These are phyloP conservation scores for Herpailurus yagouaroundi DNA, from an alignment of 2,113 vertebrate species.

Conservation along the genomic window DNA sequence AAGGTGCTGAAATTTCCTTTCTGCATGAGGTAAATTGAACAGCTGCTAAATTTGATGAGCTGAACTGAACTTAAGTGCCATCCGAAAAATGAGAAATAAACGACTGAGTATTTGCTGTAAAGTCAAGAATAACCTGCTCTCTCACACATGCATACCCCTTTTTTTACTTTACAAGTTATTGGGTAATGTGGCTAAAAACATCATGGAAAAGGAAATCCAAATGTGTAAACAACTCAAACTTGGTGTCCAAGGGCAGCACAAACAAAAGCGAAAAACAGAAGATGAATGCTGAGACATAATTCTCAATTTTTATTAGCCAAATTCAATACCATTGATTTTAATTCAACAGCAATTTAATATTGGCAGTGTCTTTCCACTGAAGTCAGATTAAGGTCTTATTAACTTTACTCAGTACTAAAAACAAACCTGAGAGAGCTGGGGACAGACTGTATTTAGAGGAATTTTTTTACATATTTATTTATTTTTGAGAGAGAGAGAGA, in stretches of 20 bases:
- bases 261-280: background rate
- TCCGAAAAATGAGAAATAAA: background rate
- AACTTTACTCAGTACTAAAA: background rate
- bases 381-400: conserved; percentile 22
- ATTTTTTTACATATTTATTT: too few species aligned
- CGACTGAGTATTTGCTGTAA: background rate
- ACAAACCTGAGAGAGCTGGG: background rate
- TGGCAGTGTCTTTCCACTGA: background rate
- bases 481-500: too few species aligned
- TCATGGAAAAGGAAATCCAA: background rate
- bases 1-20: conserved; percentile 62
- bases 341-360: conserved; percentile 21
- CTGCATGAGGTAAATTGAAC: conserved; percentile 45
- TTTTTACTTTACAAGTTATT: background rate
- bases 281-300: background rate
- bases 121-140: background rate
- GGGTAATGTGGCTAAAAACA: background rate
- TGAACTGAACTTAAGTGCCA: background rate
- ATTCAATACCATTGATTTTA: conserved; percentile 8
- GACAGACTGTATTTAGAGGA: background rate
- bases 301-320: conserved; percentile 39
- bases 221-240: background rate
- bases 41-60: background rate
- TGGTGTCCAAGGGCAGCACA: background rate
- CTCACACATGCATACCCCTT: too few species aligned